Evolutionary conservation across 2,888 invertebrate species (phyloP).

Genomic region (Lepetodrilus schrolli): DNA sequence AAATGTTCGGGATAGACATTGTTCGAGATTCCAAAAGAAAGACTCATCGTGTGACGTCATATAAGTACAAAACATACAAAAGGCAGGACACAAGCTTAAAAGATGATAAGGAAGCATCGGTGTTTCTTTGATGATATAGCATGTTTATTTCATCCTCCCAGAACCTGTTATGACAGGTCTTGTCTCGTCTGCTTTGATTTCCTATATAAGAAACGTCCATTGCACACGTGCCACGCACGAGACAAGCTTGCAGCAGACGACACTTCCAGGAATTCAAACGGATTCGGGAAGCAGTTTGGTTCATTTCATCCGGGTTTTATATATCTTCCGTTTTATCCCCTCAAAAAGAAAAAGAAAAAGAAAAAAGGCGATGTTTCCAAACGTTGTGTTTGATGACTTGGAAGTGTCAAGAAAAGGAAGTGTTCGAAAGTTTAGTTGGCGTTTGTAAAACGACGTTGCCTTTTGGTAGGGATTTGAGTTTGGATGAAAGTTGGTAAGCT

Average conservation of each 20-base stretch:
- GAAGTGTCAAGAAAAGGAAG: neutral
- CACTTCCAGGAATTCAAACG: neutral
- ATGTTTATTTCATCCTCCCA: constrained; percentile 5
- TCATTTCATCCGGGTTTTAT: neutral
- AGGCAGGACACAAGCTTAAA: too few relatives aligned
- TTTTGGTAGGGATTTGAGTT: too few relatives aligned
- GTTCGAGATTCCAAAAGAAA: too few relatives aligned
- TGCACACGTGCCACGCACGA: neutral
- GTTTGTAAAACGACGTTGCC: too few relatives aligned
- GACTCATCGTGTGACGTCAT: too few relatives aligned
- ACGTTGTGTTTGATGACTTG: neutral
- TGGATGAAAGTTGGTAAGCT: too few relatives aligned
- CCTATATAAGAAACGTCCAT: neutral
- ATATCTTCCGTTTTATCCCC: neutral
- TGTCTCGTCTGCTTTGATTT: neutral
- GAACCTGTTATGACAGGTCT: constrained; percentile 12
- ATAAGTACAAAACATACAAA: too few relatives aligned
- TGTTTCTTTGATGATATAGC: neutral
- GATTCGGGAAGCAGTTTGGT: neutral
- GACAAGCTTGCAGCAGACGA: neutral
- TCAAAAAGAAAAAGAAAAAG: too few relatives aligned
- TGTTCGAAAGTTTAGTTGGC: too few relatives aligned
- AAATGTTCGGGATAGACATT: too few relatives aligned
- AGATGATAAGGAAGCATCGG: too few relatives aligned
- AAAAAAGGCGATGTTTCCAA: neutral